Percentiles rank a stretch among this genome's conserved stretches.
Conservation (phyloP, 2,888 invertebrate species). For the Troilus luridus region DNA sequence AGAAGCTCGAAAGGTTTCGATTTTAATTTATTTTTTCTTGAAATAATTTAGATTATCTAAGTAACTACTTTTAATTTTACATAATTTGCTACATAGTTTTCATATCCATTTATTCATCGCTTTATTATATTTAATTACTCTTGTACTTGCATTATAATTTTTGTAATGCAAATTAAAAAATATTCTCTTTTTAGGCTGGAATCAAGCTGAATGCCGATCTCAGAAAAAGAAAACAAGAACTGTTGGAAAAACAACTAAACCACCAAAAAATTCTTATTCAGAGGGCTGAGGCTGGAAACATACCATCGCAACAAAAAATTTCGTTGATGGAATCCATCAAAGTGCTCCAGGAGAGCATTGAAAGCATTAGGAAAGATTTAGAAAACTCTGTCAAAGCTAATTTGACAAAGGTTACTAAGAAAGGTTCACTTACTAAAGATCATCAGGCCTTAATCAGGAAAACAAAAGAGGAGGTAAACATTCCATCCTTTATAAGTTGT, state of each 20-base stretch:
- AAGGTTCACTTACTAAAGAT: constrained; percentile 64
- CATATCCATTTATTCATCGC: background rate
- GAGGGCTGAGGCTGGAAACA: constrained; percentile 82
- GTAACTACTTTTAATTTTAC: background rate
- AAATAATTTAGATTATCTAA: background rate
- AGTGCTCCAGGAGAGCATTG: constrained; percentile 86
- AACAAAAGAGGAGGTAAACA: constrained; percentile 78
- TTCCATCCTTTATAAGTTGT: background rate
- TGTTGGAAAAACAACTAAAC: constrained; percentile 90
- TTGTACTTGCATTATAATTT: background rate
- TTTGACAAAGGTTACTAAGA: constrained; percentile 59
- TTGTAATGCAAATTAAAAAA: background rate
- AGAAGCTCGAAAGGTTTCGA: constrained; percentile 73
- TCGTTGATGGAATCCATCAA: constrained; percentile 85
- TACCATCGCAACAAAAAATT: constrained; percentile 81
- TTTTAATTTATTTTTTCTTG: constrained; percentile 66
- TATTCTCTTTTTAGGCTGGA: constrained; percentile 71
- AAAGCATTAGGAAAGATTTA: constrained; percentile 80
- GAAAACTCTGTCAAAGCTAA: constrained; percentile 68
- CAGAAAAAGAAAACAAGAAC: constrained; percentile 86
- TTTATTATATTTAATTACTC: background rate
- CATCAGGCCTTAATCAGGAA: constrained; percentile 71
- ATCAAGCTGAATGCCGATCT: constrained; percentile 84
- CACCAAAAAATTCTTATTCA: constrained; percentile 89
- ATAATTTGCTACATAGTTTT: background rate